Base-by-base conservation (phyloP, 1,140 invertebrate genomes). In the Diorhabda elongata region DNA sequence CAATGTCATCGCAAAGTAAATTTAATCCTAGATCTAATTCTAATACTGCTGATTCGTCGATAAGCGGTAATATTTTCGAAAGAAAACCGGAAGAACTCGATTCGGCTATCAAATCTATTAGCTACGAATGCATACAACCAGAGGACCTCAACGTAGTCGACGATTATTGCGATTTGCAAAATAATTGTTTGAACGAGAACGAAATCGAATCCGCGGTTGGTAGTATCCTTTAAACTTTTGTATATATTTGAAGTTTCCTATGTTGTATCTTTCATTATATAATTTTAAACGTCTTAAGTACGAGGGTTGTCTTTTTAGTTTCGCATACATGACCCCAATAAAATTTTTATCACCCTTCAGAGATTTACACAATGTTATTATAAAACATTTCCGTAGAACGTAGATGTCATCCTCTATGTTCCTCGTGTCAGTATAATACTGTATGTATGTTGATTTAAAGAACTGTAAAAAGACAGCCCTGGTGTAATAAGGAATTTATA, bases 121-220 rank as follows among this genome's bases (percentile, higher is more conserved):
- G 74, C 68, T 74, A 75, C 52, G 75, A 77, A 5, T 69, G 64
- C 66, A 60, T 60, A 4, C 67, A 69, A 42, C 63, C 70, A 8
- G 69, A 69, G 1, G 69, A 75, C 44, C 68, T 75, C 5, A 66
- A 74, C 42, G 44, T 71, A 1, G 69, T 68, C 3, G 70, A 73
- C 44, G 75, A 79, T 44, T 77, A 74, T 69, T 73, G 72, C 43
- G 78, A 79, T 5, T 67, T 76, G 57, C 74, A 77, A 59, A 56
- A 71, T 60, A 58, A 66, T 43, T 71, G 62, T 66, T 66, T 74
- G 41, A 80, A 78, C 66, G 73, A 76, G 63, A 76, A 75, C 44
- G 79, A 80, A 66, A 78, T 80, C 42, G 77, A 78, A 58, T 77
- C 75, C 44, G 79, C 79, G 44, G 79, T 80, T 44, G 79, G 77